Percentiles rank a stretch among this genome's conserved stretches.
Evolutionary conservation across 2,797 vertebrate species (phyloP).

Genomic region (Xenops minutus): DNA sequence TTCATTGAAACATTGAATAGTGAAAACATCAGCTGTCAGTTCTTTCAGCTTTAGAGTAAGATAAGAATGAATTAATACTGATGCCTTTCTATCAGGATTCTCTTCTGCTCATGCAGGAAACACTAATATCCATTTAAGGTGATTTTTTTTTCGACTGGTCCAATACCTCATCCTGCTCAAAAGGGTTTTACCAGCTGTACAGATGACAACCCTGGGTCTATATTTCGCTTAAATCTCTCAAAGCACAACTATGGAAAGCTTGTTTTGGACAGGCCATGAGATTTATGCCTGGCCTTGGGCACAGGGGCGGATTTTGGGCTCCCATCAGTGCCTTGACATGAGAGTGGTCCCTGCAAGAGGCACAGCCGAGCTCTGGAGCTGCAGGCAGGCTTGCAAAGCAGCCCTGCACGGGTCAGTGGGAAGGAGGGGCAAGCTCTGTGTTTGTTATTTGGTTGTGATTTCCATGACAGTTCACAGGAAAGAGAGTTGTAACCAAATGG

Average conservation of each 20-base stretch:
- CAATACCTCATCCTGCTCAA: background rate
- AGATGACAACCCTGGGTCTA: background rate
- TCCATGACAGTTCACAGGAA: background rate
- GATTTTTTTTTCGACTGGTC: background rate
- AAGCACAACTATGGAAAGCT: background rate
- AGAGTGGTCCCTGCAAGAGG: background rate
- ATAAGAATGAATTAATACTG: background rate
- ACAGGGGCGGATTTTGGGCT: background rate
- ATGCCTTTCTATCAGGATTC: background rate
- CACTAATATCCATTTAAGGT: background rate
- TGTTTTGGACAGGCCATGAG: background rate
- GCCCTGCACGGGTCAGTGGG: background rate
- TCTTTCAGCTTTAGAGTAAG: background rate
- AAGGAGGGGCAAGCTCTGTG: background rate
- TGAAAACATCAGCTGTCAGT: background rate
- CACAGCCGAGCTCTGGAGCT: background rate
- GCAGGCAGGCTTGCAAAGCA: background rate
- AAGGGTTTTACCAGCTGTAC: background rate
- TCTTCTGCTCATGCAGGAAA: background rate
- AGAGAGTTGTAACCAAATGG: background rate
- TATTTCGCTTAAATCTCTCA: background rate
- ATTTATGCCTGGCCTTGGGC: background rate
- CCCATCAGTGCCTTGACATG: accelerated
- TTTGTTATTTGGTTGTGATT: constrained; percentile 9
- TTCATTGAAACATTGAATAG: background rate